These are phyloP conservation scores for Indicator maculatus DNA, from an alignment of 2,113 vertebrate genomes.

Conservation along the genomic window DNA sequence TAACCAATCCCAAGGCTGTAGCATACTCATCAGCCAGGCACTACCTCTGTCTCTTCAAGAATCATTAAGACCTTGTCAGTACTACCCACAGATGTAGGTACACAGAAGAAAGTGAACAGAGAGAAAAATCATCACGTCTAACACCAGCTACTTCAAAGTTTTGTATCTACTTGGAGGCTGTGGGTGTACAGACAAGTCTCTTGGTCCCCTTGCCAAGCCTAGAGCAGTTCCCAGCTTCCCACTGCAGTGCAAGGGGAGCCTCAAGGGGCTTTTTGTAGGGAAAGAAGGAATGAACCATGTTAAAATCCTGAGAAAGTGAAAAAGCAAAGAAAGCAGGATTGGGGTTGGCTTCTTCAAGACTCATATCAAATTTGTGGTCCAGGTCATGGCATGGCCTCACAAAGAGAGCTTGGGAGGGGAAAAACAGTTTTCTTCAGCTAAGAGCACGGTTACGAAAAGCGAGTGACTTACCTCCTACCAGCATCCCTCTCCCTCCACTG, in stretches of 20 bases:
- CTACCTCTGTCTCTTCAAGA: slow-evolving; percentile 12
- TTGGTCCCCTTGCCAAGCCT: not conserved
- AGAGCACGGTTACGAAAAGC: not conserved
- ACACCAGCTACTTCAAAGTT: not conserved
- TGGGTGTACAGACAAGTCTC: not conserved
- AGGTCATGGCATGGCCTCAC: not conserved
- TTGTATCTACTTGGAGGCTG: not conserved
- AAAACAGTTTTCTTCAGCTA: not conserved
- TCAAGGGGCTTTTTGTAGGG: not conserved
- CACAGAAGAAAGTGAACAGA: not conserved
- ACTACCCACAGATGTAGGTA: not conserved
- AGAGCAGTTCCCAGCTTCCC: not conserved
- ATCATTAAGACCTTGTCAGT: slow-evolving; percentile 22
- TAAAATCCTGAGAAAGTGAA: not conserved
- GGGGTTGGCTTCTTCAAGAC: not conserved
- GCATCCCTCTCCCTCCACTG: not conserved
- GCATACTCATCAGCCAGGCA: not conserved
- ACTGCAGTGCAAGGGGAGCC: not conserved
- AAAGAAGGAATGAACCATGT: not conserved
- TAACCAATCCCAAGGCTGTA: not conserved
- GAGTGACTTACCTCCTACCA: not conserved
- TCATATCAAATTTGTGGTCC: not conserved
- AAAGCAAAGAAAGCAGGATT: not conserved
- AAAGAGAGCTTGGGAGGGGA: not conserved
- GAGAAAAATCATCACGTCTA: not conserved